Conservation (phyloP, 2,113 vertebrate species). For the Syrmaticus mikado region DNA sequence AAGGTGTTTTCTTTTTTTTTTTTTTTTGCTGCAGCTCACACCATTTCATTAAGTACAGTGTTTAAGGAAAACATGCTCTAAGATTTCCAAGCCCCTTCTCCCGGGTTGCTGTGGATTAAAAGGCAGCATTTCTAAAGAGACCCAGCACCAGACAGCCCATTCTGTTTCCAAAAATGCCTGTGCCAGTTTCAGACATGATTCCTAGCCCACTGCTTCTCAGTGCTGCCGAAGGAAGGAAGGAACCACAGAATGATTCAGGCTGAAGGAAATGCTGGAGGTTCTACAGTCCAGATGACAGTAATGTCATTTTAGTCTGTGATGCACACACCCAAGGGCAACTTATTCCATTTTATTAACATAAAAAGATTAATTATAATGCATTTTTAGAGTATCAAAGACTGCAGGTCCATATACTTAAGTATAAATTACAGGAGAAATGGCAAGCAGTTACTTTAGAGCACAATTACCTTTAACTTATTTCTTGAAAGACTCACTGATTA, state of each 20-base stretch:
- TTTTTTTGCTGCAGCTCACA: background rate
- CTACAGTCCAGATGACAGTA: rapidly evolving
- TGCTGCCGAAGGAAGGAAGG: background rate
- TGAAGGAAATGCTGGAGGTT: background rate
- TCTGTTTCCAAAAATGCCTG: background rate
- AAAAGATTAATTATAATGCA: background rate
- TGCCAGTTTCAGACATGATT: background rate
- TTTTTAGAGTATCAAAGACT: background rate
- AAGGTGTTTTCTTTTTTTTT: background rate
- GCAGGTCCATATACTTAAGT: background rate
- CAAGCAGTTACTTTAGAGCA: background rate
- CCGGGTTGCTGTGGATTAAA: background rate
- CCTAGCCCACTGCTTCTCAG: background rate
- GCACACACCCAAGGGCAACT: background rate
- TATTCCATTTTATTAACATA: background rate
- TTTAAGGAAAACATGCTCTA: rapidly evolving
- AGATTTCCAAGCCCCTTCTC: background rate
- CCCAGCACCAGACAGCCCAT: background rate
- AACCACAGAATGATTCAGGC: background rate
- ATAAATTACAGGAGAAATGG: background rate
- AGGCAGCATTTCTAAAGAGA: background rate
- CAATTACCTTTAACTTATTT: background rate
- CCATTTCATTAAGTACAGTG: background rate
- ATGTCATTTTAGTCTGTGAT: rapidly evolving
- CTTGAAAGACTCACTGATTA: background rate